A percentile compares a stretch with the other conserved stretches of the same genome.
phyloP scores from a whole-genome alignment of 2,888 invertebrate species.

The Muschampia plurimacula region DNA sequence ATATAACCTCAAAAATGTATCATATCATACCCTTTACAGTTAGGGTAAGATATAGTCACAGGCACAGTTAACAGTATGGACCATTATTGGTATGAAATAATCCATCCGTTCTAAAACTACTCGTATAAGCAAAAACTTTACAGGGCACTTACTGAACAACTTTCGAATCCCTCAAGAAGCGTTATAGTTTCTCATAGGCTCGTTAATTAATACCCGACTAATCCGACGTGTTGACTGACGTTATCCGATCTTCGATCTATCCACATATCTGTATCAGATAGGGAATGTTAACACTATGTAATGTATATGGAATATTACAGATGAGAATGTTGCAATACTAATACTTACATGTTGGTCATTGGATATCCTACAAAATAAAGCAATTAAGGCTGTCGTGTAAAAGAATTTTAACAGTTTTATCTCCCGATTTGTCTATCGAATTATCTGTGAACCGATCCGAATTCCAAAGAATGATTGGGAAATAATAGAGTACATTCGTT shows the following conservation, averaged over 20 bases:
- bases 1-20: too few species aligned
- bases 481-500: background rate
- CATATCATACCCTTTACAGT: too few species aligned
- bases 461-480: background rate
- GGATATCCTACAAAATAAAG: slow-evolving; percentile 32
- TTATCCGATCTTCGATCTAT: slow-evolving; percentile 63
- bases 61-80: background rate
- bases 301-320: background rate
- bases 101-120: slow-evolving; percentile 3
- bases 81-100: background rate
- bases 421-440: slow-evolving; percentile 20
- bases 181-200: slow-evolving; percentile 62
- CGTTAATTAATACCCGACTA: slow-evolving; percentile 73
- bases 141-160: slow-evolving; percentile 42
- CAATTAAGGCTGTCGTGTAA: slow-evolving; percentile 31
- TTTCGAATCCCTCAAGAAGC: slow-evolving; percentile 60
- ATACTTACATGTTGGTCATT: slow-evolving; percentile 28
- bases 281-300: slow-evolving; percentile 60
- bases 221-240: slow-evolving; percentile 70
- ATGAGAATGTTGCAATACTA: slow-evolving; percentile 47
- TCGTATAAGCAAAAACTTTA: slow-evolving; percentile 13
- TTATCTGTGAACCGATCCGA: slow-evolving; percentile 2
- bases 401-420: slow-evolving; percentile 25
- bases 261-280: slow-evolving; percentile 65
- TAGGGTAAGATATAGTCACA: too few species aligned